Evolutionary conservation across 2,797 vertebrate species (phyloP).

Genomic region (Peromyscus attwateri): DNA sequence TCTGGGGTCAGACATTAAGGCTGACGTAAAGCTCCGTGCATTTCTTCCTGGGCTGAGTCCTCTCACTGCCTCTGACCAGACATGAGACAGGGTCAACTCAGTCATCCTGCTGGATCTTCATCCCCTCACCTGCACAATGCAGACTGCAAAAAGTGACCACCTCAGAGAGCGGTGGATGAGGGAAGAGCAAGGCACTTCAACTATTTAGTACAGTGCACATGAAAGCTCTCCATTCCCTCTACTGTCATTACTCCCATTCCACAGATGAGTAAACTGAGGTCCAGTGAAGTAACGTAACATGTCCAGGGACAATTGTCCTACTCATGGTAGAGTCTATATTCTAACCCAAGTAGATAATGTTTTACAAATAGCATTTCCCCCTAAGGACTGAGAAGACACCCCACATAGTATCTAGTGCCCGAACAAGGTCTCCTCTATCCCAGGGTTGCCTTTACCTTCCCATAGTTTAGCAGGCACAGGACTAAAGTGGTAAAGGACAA

Average conservation of each 20-base stretch:
- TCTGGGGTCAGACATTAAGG: not conserved
- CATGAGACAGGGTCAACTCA: not conserved
- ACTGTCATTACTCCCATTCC: not conserved
- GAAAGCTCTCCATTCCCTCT: not conserved
- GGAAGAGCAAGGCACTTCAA: not conserved
- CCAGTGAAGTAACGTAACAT: not conserved
- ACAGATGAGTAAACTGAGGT: conserved; percentile 33
- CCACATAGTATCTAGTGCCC: not conserved
- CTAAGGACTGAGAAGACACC: not conserved
- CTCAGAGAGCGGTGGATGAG: not conserved
- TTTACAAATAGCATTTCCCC: not conserved
- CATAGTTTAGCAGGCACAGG: not conserved
- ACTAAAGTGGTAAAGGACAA: not conserved
- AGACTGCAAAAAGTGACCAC: not conserved
- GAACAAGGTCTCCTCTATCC: not conserved
- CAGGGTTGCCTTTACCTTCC: not conserved
- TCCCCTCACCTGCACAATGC: conserved; percentile 19
- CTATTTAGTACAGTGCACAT: not conserved
- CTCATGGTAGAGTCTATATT: conserved; percentile 26
- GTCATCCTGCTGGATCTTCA: not conserved
- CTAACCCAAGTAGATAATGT: conserved; percentile 3
- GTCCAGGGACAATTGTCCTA: not conserved
- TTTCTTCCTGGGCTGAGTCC: not conserved
- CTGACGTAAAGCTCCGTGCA: not conserved
- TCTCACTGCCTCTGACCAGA: not conserved